Evolutionary conservation across 35 echinoderm and acorn worm genomes (phyloP).

Genomic region (Anneissia japonica): DNA sequence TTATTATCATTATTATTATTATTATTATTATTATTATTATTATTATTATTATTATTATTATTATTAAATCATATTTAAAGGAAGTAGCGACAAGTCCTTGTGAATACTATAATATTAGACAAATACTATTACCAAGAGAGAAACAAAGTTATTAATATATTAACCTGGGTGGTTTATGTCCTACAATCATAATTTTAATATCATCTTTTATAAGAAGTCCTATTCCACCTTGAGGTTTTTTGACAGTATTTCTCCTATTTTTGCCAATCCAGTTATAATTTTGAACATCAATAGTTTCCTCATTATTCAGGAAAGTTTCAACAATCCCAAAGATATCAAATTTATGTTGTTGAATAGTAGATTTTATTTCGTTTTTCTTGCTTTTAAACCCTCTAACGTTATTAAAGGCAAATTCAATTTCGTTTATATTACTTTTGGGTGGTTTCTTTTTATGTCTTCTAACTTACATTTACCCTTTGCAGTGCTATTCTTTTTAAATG

Average conservation of each 20-base stretch:
- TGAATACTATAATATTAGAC: too few relatives aligned
- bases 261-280: not conserved
- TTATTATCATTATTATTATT: too few relatives aligned
- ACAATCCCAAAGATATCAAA: not conserved
- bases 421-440: not conserved
- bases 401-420: not conserved
- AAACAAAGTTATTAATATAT: too few relatives aligned
- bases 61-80: too few relatives aligned
- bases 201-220: not conserved
- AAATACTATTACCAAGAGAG: too few relatives aligned
- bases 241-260: not conserved
- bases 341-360: not conserved
- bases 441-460: not conserved
- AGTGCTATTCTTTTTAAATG: not conserved
- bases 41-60: too few relatives aligned
- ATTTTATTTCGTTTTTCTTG: not conserved
- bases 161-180: too few relatives aligned
- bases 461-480: not conserved
- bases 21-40: too few relatives aligned
- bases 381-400: not conserved
- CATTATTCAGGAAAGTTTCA: not conserved
- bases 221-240: not conserved
- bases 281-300: not conserved
- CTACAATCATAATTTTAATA: not conserved
- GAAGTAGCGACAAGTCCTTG: too few relatives aligned